Evolutionary conservation across 1,140 invertebrate genomes (phyloP).

Genomic region (Saccostrea echinata): DNA sequence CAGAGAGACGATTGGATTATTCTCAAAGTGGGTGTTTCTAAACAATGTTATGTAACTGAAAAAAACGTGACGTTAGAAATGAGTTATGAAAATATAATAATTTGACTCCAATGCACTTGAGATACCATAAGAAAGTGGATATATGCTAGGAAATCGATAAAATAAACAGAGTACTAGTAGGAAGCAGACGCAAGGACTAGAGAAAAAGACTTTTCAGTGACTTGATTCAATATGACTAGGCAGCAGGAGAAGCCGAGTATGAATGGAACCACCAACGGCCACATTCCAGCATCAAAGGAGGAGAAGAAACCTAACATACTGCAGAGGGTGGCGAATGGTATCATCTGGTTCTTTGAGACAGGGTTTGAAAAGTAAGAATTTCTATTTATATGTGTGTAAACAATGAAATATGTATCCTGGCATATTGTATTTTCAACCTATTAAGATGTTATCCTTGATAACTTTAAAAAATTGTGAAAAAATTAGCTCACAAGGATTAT

Average conservation of each 20-base stretch:
- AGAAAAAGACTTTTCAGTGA: not conserved
- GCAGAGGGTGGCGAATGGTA: conserved; percentile 49
- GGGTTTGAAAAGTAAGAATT: conserved; percentile 51
- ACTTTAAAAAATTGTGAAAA: too few relatives aligned
- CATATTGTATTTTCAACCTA: too few relatives aligned
- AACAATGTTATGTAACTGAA: not conserved
- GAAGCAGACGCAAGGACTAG: not conserved
- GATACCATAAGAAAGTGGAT: not conserved
- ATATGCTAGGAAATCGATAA: not conserved
- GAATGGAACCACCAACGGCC: conserved; percentile 6
- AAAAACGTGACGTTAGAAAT: not conserved
- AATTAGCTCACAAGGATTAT: too few relatives aligned
- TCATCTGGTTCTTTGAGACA: conserved; percentile 49
- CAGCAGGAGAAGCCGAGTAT: not conserved
- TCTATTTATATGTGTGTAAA: too few relatives aligned
- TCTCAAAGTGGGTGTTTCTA: not conserved
- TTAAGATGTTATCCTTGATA: too few relatives aligned
- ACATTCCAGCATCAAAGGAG: not conserved
- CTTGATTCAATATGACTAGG: not conserved
- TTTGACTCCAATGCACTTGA: not conserved
- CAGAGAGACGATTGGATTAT: not conserved
- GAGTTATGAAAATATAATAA: not conserved
- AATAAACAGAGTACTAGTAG: not conserved
- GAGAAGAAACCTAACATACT: conserved; percentile 22
- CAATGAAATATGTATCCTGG: too few relatives aligned